A percentile compares a stretch with the other conserved stretches of the same genome.
Conservation (phyloP, 2,888 invertebrate species). For the Epirrita christyi region DNA sequence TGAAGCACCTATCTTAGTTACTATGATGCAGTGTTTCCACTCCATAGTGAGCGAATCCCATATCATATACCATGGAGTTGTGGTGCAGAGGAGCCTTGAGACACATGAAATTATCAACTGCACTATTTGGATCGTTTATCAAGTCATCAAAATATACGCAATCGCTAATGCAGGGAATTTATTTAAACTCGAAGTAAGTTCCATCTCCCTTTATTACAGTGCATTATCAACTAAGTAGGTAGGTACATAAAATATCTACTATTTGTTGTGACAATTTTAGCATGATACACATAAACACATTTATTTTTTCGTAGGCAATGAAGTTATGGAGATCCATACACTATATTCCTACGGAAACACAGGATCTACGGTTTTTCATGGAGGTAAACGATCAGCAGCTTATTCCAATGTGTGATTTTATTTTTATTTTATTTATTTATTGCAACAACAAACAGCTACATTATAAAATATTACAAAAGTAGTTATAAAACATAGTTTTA, state of each 20-base stretch:
- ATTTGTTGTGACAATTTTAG: not conserved
- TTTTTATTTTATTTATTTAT: too few species aligned
- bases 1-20: conserved; percentile 61
- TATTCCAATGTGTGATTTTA: too few species aligned
- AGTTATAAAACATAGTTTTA: too few species aligned
- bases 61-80: conserved; percentile 65
- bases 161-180: conserved; percentile 59
- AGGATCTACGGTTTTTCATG: conserved; percentile 57
- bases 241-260: too few species aligned
- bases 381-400: conserved; percentile 51
- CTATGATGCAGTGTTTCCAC: conserved; percentile 68
- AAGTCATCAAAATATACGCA: conserved; percentile 63
- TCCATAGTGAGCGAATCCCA: conserved; percentile 66
- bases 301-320: conserved; percentile 47
- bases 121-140: conserved; percentile 66
- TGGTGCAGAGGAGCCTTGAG: conserved; percentile 45
- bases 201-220: not conserved
- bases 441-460: too few species aligned
- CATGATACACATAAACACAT: not conserved
- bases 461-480: too few species aligned
- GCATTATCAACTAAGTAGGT: not conserved
- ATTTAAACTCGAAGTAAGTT: conserved; percentile 59
- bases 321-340: conserved; percentile 61
- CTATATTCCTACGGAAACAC: conserved; percentile 59
- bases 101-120: conserved; percentile 63